Evolutionary conservation across 2,888 invertebrate species (phyloP).

Genomic region (Melipona beecheii): DNA sequence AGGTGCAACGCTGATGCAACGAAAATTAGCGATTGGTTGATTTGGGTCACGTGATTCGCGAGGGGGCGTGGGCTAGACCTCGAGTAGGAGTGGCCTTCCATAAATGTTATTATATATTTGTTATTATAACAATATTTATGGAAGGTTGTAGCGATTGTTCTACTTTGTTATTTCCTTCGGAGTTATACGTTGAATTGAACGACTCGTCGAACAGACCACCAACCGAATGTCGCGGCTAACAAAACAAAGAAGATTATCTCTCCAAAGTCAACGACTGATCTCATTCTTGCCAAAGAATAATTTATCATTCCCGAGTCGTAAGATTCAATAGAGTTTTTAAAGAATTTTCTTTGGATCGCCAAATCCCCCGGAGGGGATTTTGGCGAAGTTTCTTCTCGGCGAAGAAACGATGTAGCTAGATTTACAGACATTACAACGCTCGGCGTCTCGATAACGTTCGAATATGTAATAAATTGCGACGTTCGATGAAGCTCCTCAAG

Average conservation of each 20-base stretch:
- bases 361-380: background rate
- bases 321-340: background rate
- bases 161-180: background rate
- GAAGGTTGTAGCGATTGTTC: too few species aligned
- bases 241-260: background rate
- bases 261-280: background rate
- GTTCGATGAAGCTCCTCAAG: conserved; percentile 6
- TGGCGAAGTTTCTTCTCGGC: background rate
- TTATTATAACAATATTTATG: too few species aligned
- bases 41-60: too few species aligned
- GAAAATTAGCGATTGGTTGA: too few species aligned
- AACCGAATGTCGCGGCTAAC: background rate
- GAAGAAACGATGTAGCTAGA: background rate
- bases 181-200: background rate
- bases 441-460: conserved; percentile 12
- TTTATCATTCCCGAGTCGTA: background rate
- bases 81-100: too few species aligned
- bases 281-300: background rate
- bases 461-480: conserved; percentile 20
- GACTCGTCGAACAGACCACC: background rate
- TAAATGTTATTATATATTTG: too few species aligned
- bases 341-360: background rate
- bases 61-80: too few species aligned
- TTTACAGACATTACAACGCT: conserved; percentile 6
- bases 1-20: too few species aligned